Conservation (phyloP, 1,140 invertebrate species). For the Wiebesia pumilae region DNA sequence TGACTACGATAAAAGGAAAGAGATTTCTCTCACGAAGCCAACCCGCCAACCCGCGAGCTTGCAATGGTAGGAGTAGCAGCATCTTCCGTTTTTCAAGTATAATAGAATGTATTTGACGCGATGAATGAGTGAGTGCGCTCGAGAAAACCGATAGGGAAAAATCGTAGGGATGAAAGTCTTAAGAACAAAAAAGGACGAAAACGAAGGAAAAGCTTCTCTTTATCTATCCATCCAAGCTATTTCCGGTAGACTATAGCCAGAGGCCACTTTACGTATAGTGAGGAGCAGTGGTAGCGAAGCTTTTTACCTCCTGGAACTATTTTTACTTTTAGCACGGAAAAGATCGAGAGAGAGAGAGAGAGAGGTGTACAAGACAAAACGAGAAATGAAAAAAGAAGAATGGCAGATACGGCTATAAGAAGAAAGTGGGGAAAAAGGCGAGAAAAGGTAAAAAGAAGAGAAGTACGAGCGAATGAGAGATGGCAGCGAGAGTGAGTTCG, state of each 20-base stretch:
- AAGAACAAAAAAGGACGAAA: not conserved
- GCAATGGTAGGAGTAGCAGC: not conserved
- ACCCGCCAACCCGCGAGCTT: not conserved
- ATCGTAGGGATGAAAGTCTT: slow-evolving; percentile 38
- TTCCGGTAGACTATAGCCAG: slow-evolving; percentile 26
- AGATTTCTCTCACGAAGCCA: not conserved
- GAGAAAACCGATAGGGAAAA: slow-evolving; percentile 43
- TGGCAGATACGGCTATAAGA: not conserved
- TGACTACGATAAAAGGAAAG: slow-evolving; percentile 41
- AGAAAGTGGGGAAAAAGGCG: not conserved
- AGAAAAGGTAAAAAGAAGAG: slow-evolving; percentile 20
- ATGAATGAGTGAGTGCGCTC: slow-evolving; percentile 25
- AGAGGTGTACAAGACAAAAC: not conserved
- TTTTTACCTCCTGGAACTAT: slow-evolving; percentile 28
- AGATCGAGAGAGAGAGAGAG: not conserved
- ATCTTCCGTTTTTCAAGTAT: slow-evolving; percentile 16
- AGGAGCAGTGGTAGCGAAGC: slow-evolving; percentile 1
- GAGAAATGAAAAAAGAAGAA: slow-evolving; percentile 5
- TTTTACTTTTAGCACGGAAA: slow-evolving; percentile 31
- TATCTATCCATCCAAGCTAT: slow-evolving; percentile 43
- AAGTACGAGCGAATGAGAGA: slow-evolving; percentile 14
- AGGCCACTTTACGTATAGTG: slow-evolving; percentile 29
- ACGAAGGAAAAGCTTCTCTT: slow-evolving; percentile 26
- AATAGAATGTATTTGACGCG: slow-evolving; percentile 35
- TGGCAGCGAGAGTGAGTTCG: not conserved